Evolutionary conservation across 1,140 invertebrate species (phyloP).

Genomic region (Trichomalopsis sarcophagae): DNA sequence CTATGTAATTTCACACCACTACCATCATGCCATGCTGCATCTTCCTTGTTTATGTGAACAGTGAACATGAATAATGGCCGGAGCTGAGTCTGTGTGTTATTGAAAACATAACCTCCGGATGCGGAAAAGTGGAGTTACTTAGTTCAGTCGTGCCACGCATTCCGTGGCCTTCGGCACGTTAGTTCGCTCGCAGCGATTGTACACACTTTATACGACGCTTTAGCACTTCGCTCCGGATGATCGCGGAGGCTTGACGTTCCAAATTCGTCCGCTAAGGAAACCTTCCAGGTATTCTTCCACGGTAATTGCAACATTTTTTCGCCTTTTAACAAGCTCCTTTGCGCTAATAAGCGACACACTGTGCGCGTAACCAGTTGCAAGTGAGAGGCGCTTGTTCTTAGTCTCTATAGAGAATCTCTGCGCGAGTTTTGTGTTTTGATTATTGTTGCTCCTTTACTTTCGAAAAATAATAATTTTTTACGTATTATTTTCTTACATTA

Average conservation of each 20-base stretch:
- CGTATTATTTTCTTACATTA: too few species aligned
- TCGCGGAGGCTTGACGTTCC: background rate
- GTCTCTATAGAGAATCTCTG: too few species aligned
- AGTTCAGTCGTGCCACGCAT: constrained; percentile 40
- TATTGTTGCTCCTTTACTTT: too few species aligned
- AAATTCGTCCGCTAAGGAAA: constrained; percentile 9
- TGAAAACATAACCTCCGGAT: constrained; percentile 47
- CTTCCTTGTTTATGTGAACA: too few species aligned
- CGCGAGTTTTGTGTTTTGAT: too few species aligned
- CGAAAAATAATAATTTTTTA: too few species aligned
- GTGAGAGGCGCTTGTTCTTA: too few species aligned
- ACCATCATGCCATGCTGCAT: too few species aligned
- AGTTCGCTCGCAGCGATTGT: background rate
- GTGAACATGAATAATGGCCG: too few species aligned
- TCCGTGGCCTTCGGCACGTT: constrained; percentile 13
- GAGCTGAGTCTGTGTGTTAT: constrained; percentile 11
- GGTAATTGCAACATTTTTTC: background rate
- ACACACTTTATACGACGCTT: background rate
- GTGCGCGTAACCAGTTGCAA: too few species aligned
- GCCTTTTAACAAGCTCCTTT: background rate
- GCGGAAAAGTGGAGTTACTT: constrained; percentile 3
- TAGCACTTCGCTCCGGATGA: background rate
- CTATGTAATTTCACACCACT: too few species aligned
- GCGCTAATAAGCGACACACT: too few species aligned
- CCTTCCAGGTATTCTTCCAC: background rate